Evolutionary conservation across 2,797 vertebrate genomes (phyloP).

Genomic region (Pangasius macronema): DNA sequence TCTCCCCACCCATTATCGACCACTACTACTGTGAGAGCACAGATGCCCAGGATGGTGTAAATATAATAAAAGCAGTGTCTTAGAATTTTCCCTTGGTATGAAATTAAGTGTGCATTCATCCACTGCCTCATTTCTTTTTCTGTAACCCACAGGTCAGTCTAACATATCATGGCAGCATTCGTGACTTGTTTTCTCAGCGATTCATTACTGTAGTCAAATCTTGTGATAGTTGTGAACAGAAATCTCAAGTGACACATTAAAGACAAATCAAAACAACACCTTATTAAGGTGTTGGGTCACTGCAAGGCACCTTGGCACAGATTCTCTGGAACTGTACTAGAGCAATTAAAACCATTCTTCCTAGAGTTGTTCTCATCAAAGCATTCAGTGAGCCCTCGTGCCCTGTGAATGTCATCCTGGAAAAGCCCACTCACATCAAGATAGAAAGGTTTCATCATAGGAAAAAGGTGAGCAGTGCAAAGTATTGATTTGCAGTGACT

Average conservation of each 20-base stretch:
- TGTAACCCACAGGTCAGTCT: not conserved
- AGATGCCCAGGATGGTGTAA: not conserved
- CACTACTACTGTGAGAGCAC: not conserved
- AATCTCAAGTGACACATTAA: not conserved
- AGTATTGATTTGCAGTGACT: not conserved
- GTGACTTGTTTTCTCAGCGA: slow-evolving; percentile 44
- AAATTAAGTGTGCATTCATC: not conserved
- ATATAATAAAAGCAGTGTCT: not conserved
- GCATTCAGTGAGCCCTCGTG: not conserved
- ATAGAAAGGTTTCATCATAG: not conserved
- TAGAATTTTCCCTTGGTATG: not conserved
- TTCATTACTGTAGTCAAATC: not conserved
- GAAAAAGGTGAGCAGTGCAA: not conserved
- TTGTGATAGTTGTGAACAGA: not conserved
- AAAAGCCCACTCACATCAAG: too few species aligned
- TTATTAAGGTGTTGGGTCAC: not conserved
- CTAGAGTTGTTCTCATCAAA: not conserved
- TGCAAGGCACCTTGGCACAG: not conserved
- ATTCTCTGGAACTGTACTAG: not conserved
- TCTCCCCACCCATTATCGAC: not conserved
- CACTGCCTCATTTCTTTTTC: not conserved
- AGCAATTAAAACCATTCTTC: not conserved
- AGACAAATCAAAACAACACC: not conserved
- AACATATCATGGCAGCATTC: slow-evolving; percentile 62
- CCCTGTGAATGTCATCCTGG: not conserved